Evolutionary conservation across 2,888 invertebrate genomes (phyloP).

Genomic region (Calliopum simillimum): DNA sequence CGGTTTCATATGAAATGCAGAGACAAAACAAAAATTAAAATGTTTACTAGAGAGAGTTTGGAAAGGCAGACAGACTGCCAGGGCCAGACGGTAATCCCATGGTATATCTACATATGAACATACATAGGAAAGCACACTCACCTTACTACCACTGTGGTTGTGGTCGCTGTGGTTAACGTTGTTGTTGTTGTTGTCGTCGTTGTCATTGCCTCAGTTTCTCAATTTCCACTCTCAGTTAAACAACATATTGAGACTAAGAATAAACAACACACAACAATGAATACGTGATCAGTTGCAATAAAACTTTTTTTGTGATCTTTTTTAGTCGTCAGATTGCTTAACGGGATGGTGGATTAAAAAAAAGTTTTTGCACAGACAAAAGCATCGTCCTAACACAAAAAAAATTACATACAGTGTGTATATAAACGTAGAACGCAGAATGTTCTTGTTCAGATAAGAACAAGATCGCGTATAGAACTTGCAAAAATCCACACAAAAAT

Average conservation of each 20-base stretch:
- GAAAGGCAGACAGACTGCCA: not conserved
- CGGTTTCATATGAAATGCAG: no score
- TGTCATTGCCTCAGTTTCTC: not conserved
- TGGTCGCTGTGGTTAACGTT: slow-evolving; percentile 1
- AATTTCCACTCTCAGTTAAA: not conserved
- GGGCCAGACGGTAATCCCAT: not conserved
- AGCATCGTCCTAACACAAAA: slow-evolving; percentile 14
- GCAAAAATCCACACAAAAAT: no score
- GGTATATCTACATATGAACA: not conserved
- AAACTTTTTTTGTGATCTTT: slow-evolving; percentile 32
- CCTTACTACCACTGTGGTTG: not conserved
- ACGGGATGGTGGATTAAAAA: slow-evolving; percentile 39
- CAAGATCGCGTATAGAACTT: slow-evolving; percentile 3
- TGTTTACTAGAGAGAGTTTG: no score
- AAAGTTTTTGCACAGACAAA: slow-evolving; percentile 7
- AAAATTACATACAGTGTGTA: not conserved
- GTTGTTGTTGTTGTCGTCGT: slow-evolving; percentile 2
- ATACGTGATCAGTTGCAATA: slow-evolving; percentile 30
- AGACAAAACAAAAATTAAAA: no score
- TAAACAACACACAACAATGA: not conserved
- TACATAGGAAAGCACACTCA: slow-evolving; percentile 9
- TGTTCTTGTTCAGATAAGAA: slow-evolving; percentile 23
- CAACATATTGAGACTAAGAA: not conserved
- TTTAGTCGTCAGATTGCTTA: slow-evolving; percentile 41
- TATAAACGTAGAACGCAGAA: slow-evolving; percentile 15